phyloP scores from a whole-genome alignment of 2,113 vertebrate species.

The Prochilodus magdalenae region DNA sequence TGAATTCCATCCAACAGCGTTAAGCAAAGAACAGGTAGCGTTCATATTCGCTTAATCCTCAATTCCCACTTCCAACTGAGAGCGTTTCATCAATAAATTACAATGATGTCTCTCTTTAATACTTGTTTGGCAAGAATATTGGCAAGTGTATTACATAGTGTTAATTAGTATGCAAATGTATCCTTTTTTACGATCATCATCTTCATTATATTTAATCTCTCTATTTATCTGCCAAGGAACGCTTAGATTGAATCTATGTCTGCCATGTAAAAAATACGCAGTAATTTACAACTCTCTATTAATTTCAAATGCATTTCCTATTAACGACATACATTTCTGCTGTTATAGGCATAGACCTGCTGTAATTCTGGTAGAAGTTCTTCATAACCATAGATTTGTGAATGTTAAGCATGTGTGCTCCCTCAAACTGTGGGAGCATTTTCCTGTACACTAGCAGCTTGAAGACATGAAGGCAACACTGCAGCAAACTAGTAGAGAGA shows the following conservation, averaged over 20 bases:
- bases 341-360: slow-evolving; percentile 46
- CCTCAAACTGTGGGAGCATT: background rate
- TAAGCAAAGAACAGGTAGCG: slow-evolving; percentile 21
- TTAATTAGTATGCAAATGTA: slow-evolving; percentile 83
- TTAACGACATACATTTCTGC: slow-evolving; percentile 67
- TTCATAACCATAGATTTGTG: background rate
- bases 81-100: slow-evolving; percentile 52
- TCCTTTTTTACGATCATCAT: slow-evolving; percentile 75
- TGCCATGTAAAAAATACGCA: slow-evolving; percentile 56
- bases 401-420: background rate
- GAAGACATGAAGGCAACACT: background rate
- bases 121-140: slow-evolving; percentile 53
- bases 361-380: background rate
- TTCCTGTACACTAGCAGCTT: background rate
- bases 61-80: slow-evolving; percentile 31
- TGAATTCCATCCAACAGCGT: slow-evolving; percentile 42
- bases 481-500: background rate
- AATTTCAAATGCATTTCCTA: slow-evolving; percentile 69
- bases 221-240: slow-evolving; percentile 73
- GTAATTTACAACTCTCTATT: slow-evolving; percentile 72
- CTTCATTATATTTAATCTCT: slow-evolving; percentile 77
- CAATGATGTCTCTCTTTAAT: slow-evolving; percentile 35
- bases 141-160: slow-evolving; percentile 49
- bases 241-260: slow-evolving; percentile 66
- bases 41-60: slow-evolving; percentile 33